Percentiles rank a stretch among this genome's conserved stretches.
These are phyloP conservation scores for Parnassius smintheus DNA, from an alignment of 2,888 invertebrate species.

Conservation along the genomic window DNA sequence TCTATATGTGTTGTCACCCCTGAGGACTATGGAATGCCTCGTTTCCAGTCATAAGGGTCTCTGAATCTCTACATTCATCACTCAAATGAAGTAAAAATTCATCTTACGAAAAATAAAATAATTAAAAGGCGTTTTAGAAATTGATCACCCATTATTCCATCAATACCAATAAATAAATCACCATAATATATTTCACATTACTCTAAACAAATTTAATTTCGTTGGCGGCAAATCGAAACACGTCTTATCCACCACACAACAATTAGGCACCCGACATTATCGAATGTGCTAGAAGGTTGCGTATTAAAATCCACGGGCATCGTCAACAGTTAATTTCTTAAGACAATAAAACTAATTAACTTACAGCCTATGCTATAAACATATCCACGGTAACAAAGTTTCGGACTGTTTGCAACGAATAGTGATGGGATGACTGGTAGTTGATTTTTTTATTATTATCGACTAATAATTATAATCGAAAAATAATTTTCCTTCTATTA, in stretches of 20 bases:
- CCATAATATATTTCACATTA: neutral
- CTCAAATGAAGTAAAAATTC: too few relatives aligned
- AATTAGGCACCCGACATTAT: neutral
- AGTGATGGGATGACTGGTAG: neutral
- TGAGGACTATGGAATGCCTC: too few relatives aligned
- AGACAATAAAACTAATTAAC: constrained; percentile 32
- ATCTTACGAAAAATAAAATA: too few relatives aligned
- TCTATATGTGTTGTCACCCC: too few relatives aligned
- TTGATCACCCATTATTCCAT: neutral
- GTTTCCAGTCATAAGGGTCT: too few relatives aligned
- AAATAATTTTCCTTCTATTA: too few relatives aligned
- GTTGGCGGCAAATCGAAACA: neutral
- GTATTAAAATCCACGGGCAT: constrained; percentile 17
- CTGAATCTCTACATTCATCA: too few relatives aligned
- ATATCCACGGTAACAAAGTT: constrained; percentile 2
- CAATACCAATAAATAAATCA: neutral
- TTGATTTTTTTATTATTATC: neutral
- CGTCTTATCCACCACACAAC: neutral
- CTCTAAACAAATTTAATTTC: neutral
- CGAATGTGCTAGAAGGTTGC: neutral
- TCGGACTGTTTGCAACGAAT: neutral
- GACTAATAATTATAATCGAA: neutral
- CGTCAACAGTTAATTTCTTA: constrained; percentile 4
- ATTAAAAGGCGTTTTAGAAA: too few relatives aligned
- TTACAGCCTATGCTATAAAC: constrained; percentile 9